Conservation (phyloP, 2,113 vertebrate species). For the Grallaria varia region DNA sequence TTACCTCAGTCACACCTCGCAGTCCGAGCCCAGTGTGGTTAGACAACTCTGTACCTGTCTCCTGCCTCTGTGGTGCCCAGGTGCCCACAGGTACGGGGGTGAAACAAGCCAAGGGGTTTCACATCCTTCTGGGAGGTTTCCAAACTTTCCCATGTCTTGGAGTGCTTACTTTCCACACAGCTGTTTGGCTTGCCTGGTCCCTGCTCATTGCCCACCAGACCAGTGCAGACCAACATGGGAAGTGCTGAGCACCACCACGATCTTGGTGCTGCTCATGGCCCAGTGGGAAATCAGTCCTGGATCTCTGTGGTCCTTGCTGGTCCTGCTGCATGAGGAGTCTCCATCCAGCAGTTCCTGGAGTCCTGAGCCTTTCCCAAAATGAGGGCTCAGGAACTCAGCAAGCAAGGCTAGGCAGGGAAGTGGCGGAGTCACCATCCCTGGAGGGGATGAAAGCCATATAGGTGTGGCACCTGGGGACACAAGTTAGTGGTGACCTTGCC, state of each 20-base stretch:
- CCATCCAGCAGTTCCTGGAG: background rate
- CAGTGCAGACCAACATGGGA: background rate
- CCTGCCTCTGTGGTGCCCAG: background rate
- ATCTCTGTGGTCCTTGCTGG: no score
- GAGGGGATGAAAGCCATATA: background rate
- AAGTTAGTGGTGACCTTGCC: background rate
- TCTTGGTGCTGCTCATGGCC: background rate
- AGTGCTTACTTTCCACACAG: background rate
- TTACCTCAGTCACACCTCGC: background rate
- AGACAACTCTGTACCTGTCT: accelerated
- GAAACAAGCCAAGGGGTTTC: background rate
- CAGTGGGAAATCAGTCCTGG: background rate
- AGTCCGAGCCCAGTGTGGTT: background rate
- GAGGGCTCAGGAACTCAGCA: background rate
- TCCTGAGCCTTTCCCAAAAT: background rate
- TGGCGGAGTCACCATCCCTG: background rate
- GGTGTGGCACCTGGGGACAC: background rate
- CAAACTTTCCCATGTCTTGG: background rate
- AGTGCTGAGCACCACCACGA: background rate
- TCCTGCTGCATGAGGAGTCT: background rate
- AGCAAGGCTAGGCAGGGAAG: background rate
- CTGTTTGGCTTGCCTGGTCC: background rate
- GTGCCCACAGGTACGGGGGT: background rate
- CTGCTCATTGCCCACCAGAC: background rate
- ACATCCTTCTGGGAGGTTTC: background rate